Percentiles rank a stretch among this genome's conserved stretches.
These are phyloP conservation scores for Eristalis tenax DNA, from an alignment of 2,888 invertebrate species.

Conservation along the genomic window DNA sequence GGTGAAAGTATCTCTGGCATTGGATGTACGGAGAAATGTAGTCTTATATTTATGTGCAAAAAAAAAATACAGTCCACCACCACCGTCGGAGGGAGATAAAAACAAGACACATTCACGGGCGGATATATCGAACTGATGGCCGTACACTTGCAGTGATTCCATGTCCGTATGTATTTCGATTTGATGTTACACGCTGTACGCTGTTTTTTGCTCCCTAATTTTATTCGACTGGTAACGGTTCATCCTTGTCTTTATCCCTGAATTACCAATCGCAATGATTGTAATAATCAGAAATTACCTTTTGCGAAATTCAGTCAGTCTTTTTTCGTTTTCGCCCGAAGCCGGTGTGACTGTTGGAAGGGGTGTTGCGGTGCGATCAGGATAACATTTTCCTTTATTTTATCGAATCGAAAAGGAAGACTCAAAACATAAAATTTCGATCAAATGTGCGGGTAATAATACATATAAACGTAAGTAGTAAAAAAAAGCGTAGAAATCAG, in stretches of 20 bases:
- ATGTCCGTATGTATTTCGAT: slow-evolving; percentile 45
- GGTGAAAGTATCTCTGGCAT: not conserved
- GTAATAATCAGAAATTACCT: slow-evolving; percentile 72
- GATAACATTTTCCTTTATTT: slow-evolving; percentile 67
- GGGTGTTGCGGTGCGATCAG: slow-evolving; percentile 54
- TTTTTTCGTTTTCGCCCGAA: slow-evolving; percentile 13
- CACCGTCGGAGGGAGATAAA: slow-evolving; percentile 53
- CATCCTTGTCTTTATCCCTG: slow-evolving; percentile 67
- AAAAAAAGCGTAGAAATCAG: not conserved
- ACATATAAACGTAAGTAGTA: slow-evolving; percentile 4
- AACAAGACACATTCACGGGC: slow-evolving; percentile 66
- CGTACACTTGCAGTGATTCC: slow-evolving; percentile 65
- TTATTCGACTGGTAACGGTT: slow-evolving; percentile 54
- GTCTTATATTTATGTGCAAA: slow-evolving; percentile 43
- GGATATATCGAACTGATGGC: slow-evolving; percentile 44
- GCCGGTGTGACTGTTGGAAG: not conserved
- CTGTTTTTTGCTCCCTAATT: slow-evolving; percentile 29
- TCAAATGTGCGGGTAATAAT: slow-evolving; percentile 16
- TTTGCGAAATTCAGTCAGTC: slow-evolving; percentile 61
- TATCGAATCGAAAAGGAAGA: slow-evolving; percentile 52
- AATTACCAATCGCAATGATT: slow-evolving; percentile 71
- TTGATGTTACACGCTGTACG: slow-evolving; percentile 19
- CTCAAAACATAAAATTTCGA: slow-evolving; percentile 19
- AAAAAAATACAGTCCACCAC: slow-evolving; percentile 24
- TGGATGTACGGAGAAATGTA: not conserved